Percentiles rank a stretch among this genome's conserved stretches.
Conservation (phyloP, 2,797 vertebrate genomes). For the Intellagama lesueurii region DNA sequence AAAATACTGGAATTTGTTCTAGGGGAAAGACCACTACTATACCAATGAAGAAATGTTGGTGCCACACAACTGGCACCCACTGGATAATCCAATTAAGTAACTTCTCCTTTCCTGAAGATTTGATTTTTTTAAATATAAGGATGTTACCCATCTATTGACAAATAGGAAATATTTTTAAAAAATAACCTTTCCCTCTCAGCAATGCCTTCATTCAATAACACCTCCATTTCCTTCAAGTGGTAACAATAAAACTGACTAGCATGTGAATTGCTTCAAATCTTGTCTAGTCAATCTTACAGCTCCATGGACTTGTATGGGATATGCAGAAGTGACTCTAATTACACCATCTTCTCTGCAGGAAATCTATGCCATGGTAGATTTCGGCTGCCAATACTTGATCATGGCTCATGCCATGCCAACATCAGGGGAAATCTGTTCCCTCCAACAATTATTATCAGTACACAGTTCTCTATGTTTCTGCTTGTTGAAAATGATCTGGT, state of each 20-base stretch:
- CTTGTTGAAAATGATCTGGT: background rate
- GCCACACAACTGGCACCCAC: too few species aligned
- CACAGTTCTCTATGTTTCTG: background rate
- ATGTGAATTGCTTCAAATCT: background rate
- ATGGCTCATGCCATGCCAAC: background rate
- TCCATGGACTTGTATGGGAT: background rate
- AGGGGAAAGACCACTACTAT: background rate
- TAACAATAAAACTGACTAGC: background rate
- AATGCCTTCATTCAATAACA: background rate
- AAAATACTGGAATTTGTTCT: background rate
- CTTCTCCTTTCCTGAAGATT: too few species aligned
- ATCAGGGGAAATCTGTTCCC: background rate
- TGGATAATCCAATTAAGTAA: background rate
- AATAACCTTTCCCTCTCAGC: background rate
- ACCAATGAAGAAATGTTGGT: background rate
- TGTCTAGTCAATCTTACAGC: background rate
- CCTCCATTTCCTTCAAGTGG: background rate
- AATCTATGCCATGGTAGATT: background rate
- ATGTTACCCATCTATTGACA: background rate
- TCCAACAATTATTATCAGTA: background rate
- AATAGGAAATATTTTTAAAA: background rate
- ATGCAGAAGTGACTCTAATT: background rate
- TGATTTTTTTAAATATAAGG: background rate
- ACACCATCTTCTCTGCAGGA: background rate
- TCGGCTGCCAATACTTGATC: background rate